Evolutionary conservation across 2,888 invertebrate species (phyloP).

Genomic region (Alcis repandata): DNA sequence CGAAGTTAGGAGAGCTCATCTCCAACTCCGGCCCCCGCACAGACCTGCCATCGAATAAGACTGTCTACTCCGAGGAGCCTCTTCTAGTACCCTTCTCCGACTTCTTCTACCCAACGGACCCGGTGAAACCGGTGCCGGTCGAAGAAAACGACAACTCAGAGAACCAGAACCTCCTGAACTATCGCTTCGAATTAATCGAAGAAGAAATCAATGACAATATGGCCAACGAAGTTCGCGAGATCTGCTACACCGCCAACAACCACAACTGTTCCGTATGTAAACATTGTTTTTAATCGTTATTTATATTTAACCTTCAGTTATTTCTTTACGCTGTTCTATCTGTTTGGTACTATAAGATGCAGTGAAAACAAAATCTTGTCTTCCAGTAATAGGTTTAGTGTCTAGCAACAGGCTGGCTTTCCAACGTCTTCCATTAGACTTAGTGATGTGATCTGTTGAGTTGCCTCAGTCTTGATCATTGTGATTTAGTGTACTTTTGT

Average conservation of each 20-base stretch:
- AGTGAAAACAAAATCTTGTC: slow-evolving; percentile 86
- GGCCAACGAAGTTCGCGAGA: slow-evolving; percentile 86
- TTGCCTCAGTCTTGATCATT: slow-evolving; percentile 51
- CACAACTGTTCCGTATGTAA: slow-evolving; percentile 81
- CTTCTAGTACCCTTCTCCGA: slow-evolving; percentile 76
- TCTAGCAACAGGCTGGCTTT: slow-evolving; percentile 56
- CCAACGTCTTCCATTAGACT: slow-evolving; percentile 83
- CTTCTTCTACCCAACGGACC: slow-evolving; percentile 75
- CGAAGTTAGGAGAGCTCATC: slow-evolving; percentile 87
- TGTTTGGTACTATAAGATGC: slow-evolving; percentile 70
- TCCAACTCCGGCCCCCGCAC: slow-evolving; percentile 77
- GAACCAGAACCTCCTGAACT: slow-evolving; percentile 79
- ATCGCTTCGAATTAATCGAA: slow-evolving; percentile 75
- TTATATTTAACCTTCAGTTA: slow-evolving; percentile 49
- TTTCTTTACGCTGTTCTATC: slow-evolving; percentile 44
- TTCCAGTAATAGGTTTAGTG: slow-evolving; percentile 81
- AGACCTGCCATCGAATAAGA: slow-evolving; percentile 82
- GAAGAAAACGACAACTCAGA: slow-evolving; percentile 80
- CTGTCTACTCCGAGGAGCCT: slow-evolving; percentile 79
- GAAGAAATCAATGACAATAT: slow-evolving; percentile 86
- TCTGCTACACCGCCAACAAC: slow-evolving; percentile 78
- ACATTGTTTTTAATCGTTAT: slow-evolving; percentile 69
- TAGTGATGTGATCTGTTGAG: slow-evolving; percentile 70
- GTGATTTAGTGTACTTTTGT: slow-evolving; percentile 62
- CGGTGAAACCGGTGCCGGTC: slow-evolving; percentile 75